Base-by-base conservation (phyloP, 2,888 invertebrate genomes). In the Maniola hyperantus region DNA sequence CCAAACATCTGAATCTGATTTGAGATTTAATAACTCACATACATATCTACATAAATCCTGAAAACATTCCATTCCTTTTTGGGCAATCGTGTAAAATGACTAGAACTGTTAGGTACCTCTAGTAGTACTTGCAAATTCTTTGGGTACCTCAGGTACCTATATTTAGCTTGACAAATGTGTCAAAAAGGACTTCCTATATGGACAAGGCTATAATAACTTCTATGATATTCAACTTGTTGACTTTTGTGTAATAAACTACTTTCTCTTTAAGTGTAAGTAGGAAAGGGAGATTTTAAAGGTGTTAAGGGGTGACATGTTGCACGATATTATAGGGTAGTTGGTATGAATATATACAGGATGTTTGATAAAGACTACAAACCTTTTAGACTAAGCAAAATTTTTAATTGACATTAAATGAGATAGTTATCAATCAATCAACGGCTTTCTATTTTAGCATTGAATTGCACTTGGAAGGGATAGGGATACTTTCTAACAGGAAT, bases 201-300 rank as follows among this genome's bases (percentile, higher is more conserved):
- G 15, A 36, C 15, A 54, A 7, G 10, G 13, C 13, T 54, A 5
- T 15, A 66, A 66, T 63, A 81, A 82, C 83, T 84, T 84, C 80
- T 88, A 85, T 88, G 11, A 6, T 48, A 89, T 83, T 84, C 85
- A 85, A 80, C 91, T 88, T 90, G 91, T 91, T 91, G 87, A 91
- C 88, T 88, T 85, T 83, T 89, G 87, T 90, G 89, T 87, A 81
- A 83, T 88, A 87, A 82, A 69, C 71, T 81, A 81, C 73, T 71
- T 68, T 50, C 36, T 33, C 33, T 8, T 53, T 64, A 70, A 63
- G 62, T 59, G 44, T 59, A 34, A 58, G 44, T 5, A 26, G 39
- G 51, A 70, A 59, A 54, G 39, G 42, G 53, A 66, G 65, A 66
- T 69, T 71, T 69, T 70, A 73, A 57, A 67, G 58, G 54, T 66